These are phyloP conservation scores for Ciconia nigra DNA, from an alignment of 2,797 vertebrate species.

Conservation along the genomic window DNA sequence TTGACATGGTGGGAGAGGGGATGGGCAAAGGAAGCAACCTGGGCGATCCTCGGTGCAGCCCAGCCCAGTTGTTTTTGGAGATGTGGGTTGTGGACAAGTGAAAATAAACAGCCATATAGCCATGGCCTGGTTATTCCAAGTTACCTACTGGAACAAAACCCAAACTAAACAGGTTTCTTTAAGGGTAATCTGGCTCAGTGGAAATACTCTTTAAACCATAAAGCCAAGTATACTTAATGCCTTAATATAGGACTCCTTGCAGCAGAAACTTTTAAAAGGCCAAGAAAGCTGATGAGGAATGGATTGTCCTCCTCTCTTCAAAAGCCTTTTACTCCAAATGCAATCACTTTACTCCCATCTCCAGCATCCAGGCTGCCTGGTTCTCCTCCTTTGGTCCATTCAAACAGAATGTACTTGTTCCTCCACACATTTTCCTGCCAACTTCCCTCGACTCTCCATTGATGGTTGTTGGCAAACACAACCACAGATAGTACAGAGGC, in stretches of 20 bases:
- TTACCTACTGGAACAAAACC: background rate
- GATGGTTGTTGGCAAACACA: slow-evolving; percentile 7
- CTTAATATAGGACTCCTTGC: background rate
- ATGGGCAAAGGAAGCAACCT: background rate
- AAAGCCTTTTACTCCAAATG: background rate
- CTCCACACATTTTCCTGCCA: background rate
- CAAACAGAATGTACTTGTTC: background rate
- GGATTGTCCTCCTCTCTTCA: background rate
- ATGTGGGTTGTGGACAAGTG: background rate
- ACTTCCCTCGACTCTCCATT: background rate
- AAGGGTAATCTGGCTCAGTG: background rate
- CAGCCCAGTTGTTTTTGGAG: background rate
- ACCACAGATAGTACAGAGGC: background rate
- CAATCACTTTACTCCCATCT: background rate
- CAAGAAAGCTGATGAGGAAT: background rate
- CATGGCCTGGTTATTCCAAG: background rate
- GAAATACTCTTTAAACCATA: background rate
- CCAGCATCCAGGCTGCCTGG: background rate
- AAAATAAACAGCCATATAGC: background rate
- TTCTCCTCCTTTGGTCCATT: background rate
- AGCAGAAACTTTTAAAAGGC: background rate
- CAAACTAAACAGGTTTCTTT: background rate
- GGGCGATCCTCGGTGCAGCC: fast-evolving
- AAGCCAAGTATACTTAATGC: background rate
- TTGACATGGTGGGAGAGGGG: background rate